Evolutionary conservation across 2,888 invertebrate genomes (phyloP), one percentile per base, ranked within the genome.

Genomic region (Acanthosepion lycidas): DNA sequence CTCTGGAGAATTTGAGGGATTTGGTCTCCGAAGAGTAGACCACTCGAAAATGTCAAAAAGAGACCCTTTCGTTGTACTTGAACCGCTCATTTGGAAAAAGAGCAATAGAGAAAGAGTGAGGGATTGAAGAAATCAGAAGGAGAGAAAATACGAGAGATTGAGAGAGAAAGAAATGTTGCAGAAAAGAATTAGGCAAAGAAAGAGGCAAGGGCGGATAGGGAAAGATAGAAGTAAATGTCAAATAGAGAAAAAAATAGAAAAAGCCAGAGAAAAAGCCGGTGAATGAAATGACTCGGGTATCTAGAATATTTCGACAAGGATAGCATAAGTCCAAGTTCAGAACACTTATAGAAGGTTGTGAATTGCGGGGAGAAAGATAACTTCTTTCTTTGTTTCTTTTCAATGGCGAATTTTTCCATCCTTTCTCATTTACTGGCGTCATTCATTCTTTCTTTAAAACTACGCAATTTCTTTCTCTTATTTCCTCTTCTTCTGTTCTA

Each of bases 31-130:
- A n/a, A 78, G 78, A n/a, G 78, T 28, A 78, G n/a, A 78, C 28
- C 78, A 78, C 78, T 78, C 78, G n/a, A 78, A 78, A 78, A 78
- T 78, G 78, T 78, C 78, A 78, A 78, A 78, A 78, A 78, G 78
- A n/a, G n/a, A 78, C 78, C n/a, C n/a, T n/a, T n/a, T 78, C n/a
- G 28, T n/a, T 78, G 78, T 78, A 78, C 28, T 78, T 78, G 28
- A 78, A 78, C n/a, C n/a, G 78, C 28, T 28, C n/a, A 78, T 78
- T 28, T n/a, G n/a, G 8, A 78, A 15, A 59, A 18, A 20, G 28
- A 59, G 20, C 42, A 6, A 18, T 18, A 59, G 20, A 59, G 20
- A 59, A 20, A 59, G 20, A 0, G 23, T 2, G 6, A 59, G 26
- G 59, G 20, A 20, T 59, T 23, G 26, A 59, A 20, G 59, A 15